Base-by-base conservation (phyloP, 2,113 vertebrate genomes). In the Polypterus senegalus region DNA sequence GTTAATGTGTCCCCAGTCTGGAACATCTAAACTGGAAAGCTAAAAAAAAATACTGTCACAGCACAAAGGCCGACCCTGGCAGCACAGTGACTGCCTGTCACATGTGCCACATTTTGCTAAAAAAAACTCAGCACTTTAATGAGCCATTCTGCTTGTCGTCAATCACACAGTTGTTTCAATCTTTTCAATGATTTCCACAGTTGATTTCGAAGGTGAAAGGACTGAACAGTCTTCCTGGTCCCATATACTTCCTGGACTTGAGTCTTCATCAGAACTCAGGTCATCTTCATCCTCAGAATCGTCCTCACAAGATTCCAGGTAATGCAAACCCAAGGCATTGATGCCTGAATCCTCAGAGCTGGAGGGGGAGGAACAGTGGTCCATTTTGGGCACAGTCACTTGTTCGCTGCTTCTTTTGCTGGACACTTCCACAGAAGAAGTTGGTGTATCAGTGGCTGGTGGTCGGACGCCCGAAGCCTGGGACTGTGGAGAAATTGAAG, bases 261-360 rank as follows among this genome's bases (percentile, higher is more conserved):
- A 97, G 74, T 94, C 91, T 53, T 91, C 93, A 49, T 86, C 85
- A 4, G 77, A 77, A 74, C 81, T 86, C 66, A 87, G 62, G 61
- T 76, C 83, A 6, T 86, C 81, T 0, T 82, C 80, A 54, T 80
- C 81, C 63, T 77, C 80, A 0, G 89, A 91, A 81, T 94, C 93
- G 72, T 94, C 93, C 4, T 97, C 94, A 48, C 92, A 94, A 0
- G 92, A 97, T 72, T 97, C 95, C 73, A 93, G 47, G 54, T 88
- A 97, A 79, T 94, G 91, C 66, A 91, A 88, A 57, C 92, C 93
- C 8, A 97, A 71, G 0, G 95, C 93, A 0, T 97, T 98, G 84
- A 98, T 97, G 62, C 95, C 95, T 0, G 95, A 97, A 85, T 98
- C 95, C 86, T 97, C 95, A 0, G 95, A 98, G 80, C 90, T 94